These are phyloP conservation scores for Brachymystax lenok DNA, from an alignment of 2,797 vertebrate species.

Conservation along the genomic window DNA sequence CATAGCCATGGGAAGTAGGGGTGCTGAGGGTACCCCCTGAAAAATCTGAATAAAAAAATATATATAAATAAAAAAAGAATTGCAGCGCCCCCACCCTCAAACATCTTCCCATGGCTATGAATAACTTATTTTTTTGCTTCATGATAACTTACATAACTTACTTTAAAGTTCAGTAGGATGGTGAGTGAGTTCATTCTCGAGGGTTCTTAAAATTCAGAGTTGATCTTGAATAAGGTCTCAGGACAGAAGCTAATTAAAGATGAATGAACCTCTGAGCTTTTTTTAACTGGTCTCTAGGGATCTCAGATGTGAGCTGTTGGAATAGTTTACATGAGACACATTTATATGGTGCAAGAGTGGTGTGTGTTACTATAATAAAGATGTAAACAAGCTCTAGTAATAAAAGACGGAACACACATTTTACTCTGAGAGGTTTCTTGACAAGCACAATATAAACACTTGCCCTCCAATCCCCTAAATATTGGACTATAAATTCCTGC, in stretches of 20 bases:
- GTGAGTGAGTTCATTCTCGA: neutral
- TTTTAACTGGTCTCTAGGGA: neutral
- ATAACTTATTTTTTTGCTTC: too few relatives aligned
- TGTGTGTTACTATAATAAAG: neutral
- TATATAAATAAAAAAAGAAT: too few relatives aligned
- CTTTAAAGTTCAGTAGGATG: neutral
- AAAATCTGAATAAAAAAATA: too few relatives aligned
- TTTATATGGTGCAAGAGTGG: neutral
- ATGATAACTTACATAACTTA: neutral
- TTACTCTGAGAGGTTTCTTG: neutral
- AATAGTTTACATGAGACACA: neutral
- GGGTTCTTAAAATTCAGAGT: neutral
- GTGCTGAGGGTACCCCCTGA: too few relatives aligned
- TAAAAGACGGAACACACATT: neutral
- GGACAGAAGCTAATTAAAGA: neutral
- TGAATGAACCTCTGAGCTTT: constrained; percentile 5
- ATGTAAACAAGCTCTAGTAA: neutral
- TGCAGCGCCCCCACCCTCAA: too few relatives aligned
- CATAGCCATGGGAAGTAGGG: too few relatives aligned
- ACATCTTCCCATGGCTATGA: too few relatives aligned
- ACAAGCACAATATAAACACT: neutral
- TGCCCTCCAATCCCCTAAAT: too few relatives aligned
- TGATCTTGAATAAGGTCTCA: neutral
- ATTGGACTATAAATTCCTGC: too few relatives aligned
- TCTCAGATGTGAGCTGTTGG: neutral